These are phyloP conservation scores for Chalcosyrphus nemorum DNA, from an alignment of 2,888 invertebrate species.

Conservation along the genomic window DNA sequence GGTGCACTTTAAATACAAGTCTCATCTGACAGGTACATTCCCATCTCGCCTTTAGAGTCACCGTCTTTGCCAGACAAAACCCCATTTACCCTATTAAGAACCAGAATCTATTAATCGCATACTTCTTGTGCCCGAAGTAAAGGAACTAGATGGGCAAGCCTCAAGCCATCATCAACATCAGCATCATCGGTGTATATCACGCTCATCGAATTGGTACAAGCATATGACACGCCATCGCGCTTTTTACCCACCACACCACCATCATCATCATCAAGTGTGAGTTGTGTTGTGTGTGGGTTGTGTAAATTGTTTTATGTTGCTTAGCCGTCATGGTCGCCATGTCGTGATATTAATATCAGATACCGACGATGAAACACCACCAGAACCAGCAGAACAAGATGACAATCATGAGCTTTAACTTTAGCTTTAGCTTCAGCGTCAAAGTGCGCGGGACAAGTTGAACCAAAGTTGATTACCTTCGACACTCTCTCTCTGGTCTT, in stretches of 20 bases:
- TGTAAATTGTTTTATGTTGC: slow-evolving; percentile 5
- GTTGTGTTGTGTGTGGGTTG: slow-evolving; percentile 31
- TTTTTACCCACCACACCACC: background rate
- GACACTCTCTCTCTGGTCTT: slow-evolving; percentile 7
- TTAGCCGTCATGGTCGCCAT: slow-evolving; percentile 16
- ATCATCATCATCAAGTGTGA: no score
- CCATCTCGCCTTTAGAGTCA: background rate
- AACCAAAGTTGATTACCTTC: slow-evolving; percentile 43
- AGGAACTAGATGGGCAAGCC: slow-evolving; percentile 38
- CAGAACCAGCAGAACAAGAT: slow-evolving; percentile 40
- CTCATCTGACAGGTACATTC: no score
- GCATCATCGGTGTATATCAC: slow-evolving; percentile 24
- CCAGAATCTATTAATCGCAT: background rate
- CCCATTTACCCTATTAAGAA: background rate
- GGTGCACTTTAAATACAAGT: no score
- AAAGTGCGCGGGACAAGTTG: slow-evolving; percentile 33
- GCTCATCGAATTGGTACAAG: slow-evolving; percentile 38
- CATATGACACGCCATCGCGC: slow-evolving; percentile 32
- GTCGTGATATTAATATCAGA: slow-evolving; percentile 41
- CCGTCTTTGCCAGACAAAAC: background rate
- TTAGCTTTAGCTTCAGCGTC: background rate
- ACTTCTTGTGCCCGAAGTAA: slow-evolving; percentile 27
- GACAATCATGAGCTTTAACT: slow-evolving; percentile 32
- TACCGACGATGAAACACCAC: background rate
- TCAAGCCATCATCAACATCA: no score